Evolutionary conservation across 2,797 vertebrate species (phyloP).

Genomic region (Hylomyscus alleni): DNA sequence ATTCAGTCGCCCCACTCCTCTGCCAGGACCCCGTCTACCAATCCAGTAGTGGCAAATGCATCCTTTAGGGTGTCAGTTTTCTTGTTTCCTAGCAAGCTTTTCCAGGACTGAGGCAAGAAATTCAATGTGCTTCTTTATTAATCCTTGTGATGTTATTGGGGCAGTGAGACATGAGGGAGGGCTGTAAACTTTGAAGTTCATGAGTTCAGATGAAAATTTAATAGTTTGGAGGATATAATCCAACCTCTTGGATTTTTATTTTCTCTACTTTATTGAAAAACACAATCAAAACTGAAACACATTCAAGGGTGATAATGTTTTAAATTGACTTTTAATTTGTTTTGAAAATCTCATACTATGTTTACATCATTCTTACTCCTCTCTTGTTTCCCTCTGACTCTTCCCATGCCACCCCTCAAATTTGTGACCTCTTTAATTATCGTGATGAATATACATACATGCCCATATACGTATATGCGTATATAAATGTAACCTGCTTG

Average conservation of each 20-base stretch:
- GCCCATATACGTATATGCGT: neutral
- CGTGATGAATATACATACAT: neutral
- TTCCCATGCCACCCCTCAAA: neutral
- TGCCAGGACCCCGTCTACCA: neutral
- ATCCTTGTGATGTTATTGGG: neutral
- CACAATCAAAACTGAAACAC: constrained; percentile 35
- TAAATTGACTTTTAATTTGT: neutral
- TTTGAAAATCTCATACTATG: neutral
- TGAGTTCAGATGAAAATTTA: neutral
- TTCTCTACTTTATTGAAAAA: neutral
- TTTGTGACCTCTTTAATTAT: neutral
- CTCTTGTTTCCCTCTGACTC: neutral
- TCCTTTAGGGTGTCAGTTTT: neutral
- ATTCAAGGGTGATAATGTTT: neutral
- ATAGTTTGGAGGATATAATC: neutral
- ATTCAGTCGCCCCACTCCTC: neutral
- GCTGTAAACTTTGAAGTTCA: neutral
- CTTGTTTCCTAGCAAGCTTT: neutral
- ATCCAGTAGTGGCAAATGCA: neutral
- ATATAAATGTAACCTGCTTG: neutral
- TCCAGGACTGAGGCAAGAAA: neutral
- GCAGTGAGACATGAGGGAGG: neutral
- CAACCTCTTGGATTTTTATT: neutral
- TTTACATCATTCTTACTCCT: neutral
- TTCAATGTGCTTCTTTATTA: neutral